Conservation (phyloP, 2,797 vertebrate species). For the Somateria mollissima region DNA sequence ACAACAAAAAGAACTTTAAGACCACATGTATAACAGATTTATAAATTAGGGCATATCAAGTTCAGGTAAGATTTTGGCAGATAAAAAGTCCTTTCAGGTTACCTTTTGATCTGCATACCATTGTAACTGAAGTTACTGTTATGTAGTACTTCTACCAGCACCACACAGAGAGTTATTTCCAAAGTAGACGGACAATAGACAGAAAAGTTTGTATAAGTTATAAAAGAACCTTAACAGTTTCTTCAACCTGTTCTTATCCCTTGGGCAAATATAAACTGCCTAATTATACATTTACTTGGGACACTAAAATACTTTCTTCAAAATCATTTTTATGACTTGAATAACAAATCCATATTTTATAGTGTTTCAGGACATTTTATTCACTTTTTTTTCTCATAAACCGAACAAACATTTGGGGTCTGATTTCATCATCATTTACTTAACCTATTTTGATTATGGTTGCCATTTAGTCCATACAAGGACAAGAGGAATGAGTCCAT, state of each 20-base stretch:
- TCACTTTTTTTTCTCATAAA: constrained; percentile 35
- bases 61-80: neutral
- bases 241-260: constrained; percentile 23
- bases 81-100: neutral
- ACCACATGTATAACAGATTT: neutral
- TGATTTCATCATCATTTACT: neutral
- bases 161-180: neutral
- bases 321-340: neutral
- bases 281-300: neutral
- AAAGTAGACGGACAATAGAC: neutral
- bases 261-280: constrained; percentile 20
- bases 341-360: neutral
- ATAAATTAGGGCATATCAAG: neutral
- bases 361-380: neutral
- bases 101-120: neutral
- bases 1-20: neutral
- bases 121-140: neutral
- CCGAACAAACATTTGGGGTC: neutral
- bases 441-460: neutral
- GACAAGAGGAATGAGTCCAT: neutral
- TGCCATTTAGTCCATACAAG: neutral
- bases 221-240: constrained; percentile 2
- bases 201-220: neutral
- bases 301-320: constrained; percentile 9
- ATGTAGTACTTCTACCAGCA: neutral